Conservation (phyloP, 2,888 invertebrate species). For the Sipha maydis region DNA sequence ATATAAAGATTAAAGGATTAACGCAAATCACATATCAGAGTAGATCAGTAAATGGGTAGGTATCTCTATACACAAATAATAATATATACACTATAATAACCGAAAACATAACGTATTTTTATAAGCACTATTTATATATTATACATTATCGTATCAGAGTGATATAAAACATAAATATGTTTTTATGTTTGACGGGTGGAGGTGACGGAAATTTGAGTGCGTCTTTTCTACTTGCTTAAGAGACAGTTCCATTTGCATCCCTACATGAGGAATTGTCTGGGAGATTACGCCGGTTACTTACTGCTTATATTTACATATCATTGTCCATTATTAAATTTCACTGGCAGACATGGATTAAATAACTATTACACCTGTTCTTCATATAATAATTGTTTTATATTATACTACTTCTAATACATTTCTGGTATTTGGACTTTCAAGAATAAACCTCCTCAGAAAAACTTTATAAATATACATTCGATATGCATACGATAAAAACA, state of each 20-base stretch:
- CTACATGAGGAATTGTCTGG: neutral
- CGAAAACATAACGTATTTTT: constrained; percentile 10
- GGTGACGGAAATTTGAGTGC: neutral
- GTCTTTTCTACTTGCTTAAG: neutral
- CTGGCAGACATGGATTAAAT: constrained; percentile 13
- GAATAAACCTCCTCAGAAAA: neutral
- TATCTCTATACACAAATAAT: neutral
- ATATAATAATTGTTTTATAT: neutral
- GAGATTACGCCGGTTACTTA: neutral
- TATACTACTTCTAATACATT: neutral
- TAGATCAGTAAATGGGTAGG: constrained; percentile 4
- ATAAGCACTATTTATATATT: neutral
- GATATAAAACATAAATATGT: neutral
- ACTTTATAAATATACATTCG: neutral
- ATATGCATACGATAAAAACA: neutral
- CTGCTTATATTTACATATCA: neutral
- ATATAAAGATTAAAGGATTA: constrained; percentile 53
- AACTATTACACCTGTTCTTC: neutral
- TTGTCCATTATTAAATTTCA: constrained; percentile 33
- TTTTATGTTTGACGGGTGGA: neutral
- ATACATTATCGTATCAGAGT: neutral
- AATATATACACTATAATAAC: constrained; percentile 5
- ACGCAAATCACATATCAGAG: constrained; percentile 7
- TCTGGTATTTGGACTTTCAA: neutral
- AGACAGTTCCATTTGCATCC: constrained; percentile 10